Base-by-base conservation (phyloP, 2,888 invertebrate genomes). In the Drosophila quinaria region DNA sequence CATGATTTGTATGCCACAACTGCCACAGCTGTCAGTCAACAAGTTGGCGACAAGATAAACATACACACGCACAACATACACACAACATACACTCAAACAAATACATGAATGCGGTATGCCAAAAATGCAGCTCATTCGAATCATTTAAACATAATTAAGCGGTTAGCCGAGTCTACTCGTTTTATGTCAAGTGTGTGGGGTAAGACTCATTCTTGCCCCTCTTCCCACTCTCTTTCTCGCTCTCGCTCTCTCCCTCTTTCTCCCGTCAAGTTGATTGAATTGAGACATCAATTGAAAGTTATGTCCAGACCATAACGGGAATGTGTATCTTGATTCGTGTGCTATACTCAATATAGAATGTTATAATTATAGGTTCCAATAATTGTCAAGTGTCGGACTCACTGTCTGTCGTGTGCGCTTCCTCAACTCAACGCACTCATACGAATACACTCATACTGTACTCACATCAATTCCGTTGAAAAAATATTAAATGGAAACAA, bases 261-360 rank as follows among this genome's bases (percentile, higher is more conserved):
- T 42, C 59, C 52, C 37, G n/a, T 19, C 35, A 29, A 47, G 31
- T n/a, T 35, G 44, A 63, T 71, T 72, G 71, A 81, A 85, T 87
- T 87, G 81, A 87, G 85, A 85, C 81, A 86, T 86, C 81, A 86
- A 86, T 83, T 87, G 81, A 80, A 74, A 85, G 78, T 82, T 81
- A 80, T 83, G 71, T 64, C 59, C 33, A 31, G 37, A 22, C 82
- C 80, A 72, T 76, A 84, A 76, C 73, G 74, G 82, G 78, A 56
- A 68, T 47, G 41, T 49, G 52, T 60, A 39, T 33, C 25, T 51
- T 17, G 17, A 9, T 37, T 15, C 25, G 44, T 49, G 42, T 55
- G 42, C 55, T 55, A 44, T 55, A 55, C 62, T 55, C 55, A 41
- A 54, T 66, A 74, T 59, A 78, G 67, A 63, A 71, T 79, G 81